Conservation (phyloP, 2,797 vertebrate genomes). For the Danio tinwini region DNA sequence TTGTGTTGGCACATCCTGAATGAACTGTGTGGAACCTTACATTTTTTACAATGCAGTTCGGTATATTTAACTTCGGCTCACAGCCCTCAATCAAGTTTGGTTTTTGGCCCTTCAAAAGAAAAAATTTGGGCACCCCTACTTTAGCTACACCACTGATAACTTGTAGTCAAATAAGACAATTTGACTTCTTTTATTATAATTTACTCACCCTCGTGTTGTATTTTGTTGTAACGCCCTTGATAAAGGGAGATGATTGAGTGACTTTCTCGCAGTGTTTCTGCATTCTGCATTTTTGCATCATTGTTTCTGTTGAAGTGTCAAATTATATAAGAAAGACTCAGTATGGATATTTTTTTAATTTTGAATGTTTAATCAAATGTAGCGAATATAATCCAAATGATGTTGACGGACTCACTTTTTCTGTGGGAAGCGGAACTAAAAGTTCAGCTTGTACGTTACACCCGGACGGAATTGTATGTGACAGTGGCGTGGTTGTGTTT, state of each 20-base stretch:
- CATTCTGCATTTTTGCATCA: neutral
- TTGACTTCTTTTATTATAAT: neutral
- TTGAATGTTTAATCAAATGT: neutral
- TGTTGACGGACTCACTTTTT: too few species aligned
- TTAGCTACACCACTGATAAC: too few species aligned
- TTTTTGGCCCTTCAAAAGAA: too few species aligned
- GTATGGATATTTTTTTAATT: neutral
- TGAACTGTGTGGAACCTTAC: too few species aligned
- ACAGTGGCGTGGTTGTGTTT: slow-evolving; percentile 39
- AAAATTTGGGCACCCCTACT: too few species aligned
- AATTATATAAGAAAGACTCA: neutral
- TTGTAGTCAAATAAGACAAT: too few species aligned
- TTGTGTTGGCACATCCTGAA: too few species aligned
- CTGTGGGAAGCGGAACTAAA: slow-evolving; percentile 28
- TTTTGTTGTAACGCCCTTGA: neutral
- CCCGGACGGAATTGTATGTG: slow-evolving; percentile 30
- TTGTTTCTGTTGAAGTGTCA: neutral
- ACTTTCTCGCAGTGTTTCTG: too few species aligned
- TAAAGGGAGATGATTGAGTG: neutral
- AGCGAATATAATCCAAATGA: neutral
- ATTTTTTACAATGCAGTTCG: too few species aligned
- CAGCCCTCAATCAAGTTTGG: too few species aligned
- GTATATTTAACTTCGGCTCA: too few species aligned
- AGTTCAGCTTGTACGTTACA: neutral
- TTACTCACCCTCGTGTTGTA: neutral